Evolutionary conservation across 2,888 invertebrate species (phyloP).

Genomic region (Leptinotarsa juncta): DNA sequence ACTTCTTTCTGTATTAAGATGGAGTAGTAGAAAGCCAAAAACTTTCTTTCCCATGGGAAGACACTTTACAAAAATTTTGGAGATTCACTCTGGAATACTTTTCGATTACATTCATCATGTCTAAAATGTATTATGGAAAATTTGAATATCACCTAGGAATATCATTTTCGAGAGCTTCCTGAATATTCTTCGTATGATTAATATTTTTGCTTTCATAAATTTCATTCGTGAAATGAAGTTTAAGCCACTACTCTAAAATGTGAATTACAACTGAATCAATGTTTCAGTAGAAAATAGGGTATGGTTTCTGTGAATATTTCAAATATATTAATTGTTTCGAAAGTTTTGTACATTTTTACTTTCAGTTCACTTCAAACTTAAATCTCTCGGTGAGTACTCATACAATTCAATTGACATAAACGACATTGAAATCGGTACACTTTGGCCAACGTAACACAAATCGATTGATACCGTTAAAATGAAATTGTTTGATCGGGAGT

Average conservation of each 20-base stretch:
- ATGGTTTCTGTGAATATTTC: constrained; percentile 50
- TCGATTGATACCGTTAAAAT: too few species aligned
- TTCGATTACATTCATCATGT: constrained; percentile 38
- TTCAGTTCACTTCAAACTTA: too few species aligned
- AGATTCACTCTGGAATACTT: constrained; percentile 36
- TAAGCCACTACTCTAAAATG: constrained; percentile 9
- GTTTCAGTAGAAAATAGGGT: constrained; percentile 52
- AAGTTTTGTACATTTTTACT: too few species aligned
- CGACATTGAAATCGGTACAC: too few species aligned
- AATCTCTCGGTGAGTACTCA: too few species aligned
- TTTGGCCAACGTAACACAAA: too few species aligned
- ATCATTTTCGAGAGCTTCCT: constrained; percentile 14
- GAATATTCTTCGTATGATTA: not conserved
- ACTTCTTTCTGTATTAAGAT: too few species aligned
- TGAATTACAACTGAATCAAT: constrained; percentile 30
- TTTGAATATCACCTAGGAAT: constrained; percentile 38
- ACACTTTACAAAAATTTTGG: constrained; percentile 18
- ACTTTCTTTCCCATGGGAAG: too few species aligned
- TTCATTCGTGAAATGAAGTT: constrained; percentile 20
- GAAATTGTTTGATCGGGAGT: too few species aligned
- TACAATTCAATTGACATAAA: too few species aligned
- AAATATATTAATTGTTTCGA: constrained; percentile 39
- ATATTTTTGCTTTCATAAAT: constrained; percentile 27
- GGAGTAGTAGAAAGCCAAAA: too few species aligned
- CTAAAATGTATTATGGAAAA: constrained; percentile 36